These are phyloP conservation scores for Pseudomyrmex dendroicus DNA, from an alignment of 1,140 invertebrate genomes.

Conservation along the genomic window DNA sequence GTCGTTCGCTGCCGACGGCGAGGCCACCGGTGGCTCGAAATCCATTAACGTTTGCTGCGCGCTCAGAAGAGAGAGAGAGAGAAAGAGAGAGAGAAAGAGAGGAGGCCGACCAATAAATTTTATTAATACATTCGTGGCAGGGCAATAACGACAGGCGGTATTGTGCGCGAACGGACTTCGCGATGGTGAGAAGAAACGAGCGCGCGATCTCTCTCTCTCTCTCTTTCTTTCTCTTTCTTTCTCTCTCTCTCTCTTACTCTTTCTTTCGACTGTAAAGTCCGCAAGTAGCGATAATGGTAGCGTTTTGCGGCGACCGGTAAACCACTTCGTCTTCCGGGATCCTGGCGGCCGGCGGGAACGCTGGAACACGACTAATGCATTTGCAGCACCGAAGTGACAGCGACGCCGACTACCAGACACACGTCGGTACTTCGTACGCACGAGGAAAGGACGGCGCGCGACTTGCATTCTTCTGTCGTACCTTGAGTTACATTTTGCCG, in stretches of 20 bases:
- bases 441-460: conserved; percentile 17
- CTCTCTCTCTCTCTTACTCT: background rate
- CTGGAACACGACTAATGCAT: conserved; percentile 73
- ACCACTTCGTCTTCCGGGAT: conserved; percentile 74
- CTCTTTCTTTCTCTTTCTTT: too few relatives aligned
- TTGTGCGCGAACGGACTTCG: conserved; percentile 65
- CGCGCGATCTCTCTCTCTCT: conserved; percentile 18
- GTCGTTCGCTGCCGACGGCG: conserved; percentile 70
- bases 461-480: conserved; percentile 19
- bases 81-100: too few relatives aligned
- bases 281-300: conserved; percentile 69
- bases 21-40: conserved; percentile 79
- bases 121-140: conserved; percentile 82
- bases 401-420: conserved; percentile 64
- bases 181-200: conserved; percentile 27
- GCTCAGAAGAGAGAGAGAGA: conserved; percentile 56
- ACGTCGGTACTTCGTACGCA: conserved; percentile 62
- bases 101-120: conserved; percentile 81
- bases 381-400: conserved; percentile 70
- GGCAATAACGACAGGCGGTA: conserved; percentile 78
- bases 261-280: conserved; percentile 63
- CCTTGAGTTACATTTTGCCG: conserved; percentile 10
- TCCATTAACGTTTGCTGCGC: conserved; percentile 80
- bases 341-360: conserved; percentile 58
- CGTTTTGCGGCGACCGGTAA: conserved; percentile 72